A percentile compares a stretch with the other conserved stretches of the same genome.
Conservation (phyloP, 2,888 invertebrate genomes). For the Hydroisotoma schaefferi region DNA sequence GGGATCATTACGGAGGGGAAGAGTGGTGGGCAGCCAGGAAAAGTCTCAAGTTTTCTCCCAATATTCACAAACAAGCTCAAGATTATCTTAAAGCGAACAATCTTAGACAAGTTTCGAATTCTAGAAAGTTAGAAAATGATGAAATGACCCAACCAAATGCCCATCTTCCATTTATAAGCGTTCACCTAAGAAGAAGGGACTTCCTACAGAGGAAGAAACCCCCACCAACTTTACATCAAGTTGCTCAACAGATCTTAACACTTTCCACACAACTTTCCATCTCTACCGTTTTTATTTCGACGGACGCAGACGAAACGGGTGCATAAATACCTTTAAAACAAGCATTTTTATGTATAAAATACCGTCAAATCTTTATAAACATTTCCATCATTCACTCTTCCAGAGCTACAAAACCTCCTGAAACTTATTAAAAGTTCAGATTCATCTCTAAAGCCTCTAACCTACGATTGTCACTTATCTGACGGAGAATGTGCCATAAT, state of each 20-base stretch:
- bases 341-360: no score
- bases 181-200: slow-evolving; percentile 85
- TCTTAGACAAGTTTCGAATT: no score
- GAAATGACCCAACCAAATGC: no score
- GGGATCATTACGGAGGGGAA: slow-evolving; percentile 73
- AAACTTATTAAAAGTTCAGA: no score
- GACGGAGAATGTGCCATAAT: slow-evolving; percentile 77
- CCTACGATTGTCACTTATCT: slow-evolving; percentile 13
- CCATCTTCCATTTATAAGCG: slow-evolving; percentile 47
- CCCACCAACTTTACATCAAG: slow-evolving; percentile 72
- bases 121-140: no score
- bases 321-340: not conserved
- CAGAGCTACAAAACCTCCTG: no score
- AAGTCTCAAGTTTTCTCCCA: slow-evolving; percentile 82
- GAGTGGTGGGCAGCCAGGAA: slow-evolving; percentile 81
- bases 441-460: no score
- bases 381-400: no score
- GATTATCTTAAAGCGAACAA: no score
- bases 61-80: slow-evolving; percentile 65
- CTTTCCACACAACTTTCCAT: slow-evolving; percentile 50
- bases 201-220: slow-evolving; percentile 71
- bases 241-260: slow-evolving; percentile 69
- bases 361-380: no score
- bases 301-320: slow-evolving; percentile 65
- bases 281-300: slow-evolving; percentile 71